phyloP scores from a whole-genome alignment of 2,888 invertebrate species.

The Aleiodes testaceus region DNA sequence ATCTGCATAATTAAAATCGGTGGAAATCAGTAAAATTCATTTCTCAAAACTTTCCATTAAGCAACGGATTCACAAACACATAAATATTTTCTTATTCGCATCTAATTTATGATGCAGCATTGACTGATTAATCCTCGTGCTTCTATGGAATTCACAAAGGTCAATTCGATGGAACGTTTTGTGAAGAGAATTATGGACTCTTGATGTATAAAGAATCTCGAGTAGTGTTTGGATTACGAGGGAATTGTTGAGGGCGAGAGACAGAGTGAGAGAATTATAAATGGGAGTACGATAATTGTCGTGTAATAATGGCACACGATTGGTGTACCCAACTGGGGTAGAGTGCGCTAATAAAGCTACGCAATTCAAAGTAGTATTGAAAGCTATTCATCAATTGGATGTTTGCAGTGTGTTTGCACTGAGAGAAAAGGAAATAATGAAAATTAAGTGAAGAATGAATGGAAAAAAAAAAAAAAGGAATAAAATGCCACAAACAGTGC shows the following conservation, averaged over 20 bases:
- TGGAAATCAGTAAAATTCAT: too few species aligned
- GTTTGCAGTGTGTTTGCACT: background rate
- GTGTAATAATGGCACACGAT: conserved; percentile 11
- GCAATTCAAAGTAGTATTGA: conserved; percentile 26
- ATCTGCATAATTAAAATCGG: too few species aligned
- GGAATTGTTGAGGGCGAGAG: conserved; percentile 14
- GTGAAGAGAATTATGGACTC: conserved; percentile 36
- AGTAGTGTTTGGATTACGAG: conserved; percentile 26
- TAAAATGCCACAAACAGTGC: background rate
- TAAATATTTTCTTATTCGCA: too few species aligned
- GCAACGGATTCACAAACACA: too few species aligned
- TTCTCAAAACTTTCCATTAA: too few species aligned
- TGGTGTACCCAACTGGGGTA: conserved; percentile 4
- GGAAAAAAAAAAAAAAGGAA: conserved; percentile 2
- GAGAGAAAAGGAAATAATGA: conserved; percentile 18
- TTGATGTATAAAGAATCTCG: background rate
- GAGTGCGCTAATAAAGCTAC: conserved; percentile 41
- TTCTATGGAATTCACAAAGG: conserved; percentile 21
- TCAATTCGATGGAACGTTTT: conserved; percentile 21
- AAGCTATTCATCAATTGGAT: conserved; percentile 17
- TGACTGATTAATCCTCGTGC: background rate
- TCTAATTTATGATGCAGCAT: background rate
- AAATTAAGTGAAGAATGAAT: conserved; percentile 33
- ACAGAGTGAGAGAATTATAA: conserved; percentile 19
- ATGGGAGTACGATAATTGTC: conserved; percentile 37